Percentiles rank a stretch among this genome's conserved stretches.
Conservation (phyloP, 2,113 vertebrate genomes). For the Apodemus speciosus region DNA sequence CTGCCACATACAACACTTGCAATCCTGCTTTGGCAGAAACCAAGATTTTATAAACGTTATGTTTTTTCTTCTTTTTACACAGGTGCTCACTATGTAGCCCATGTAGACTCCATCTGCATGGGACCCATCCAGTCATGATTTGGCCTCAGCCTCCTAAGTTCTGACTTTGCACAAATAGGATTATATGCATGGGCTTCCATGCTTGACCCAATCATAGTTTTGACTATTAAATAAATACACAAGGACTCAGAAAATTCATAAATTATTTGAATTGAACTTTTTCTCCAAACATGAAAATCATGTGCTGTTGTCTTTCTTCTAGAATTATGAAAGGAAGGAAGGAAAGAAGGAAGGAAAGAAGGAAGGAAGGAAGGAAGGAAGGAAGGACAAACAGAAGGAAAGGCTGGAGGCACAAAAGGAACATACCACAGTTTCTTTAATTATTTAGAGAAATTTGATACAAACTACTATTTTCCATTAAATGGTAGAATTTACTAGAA, state of each 20-base stretch:
- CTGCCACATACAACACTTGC: background rate
- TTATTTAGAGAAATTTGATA: background rate
- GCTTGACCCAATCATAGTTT: background rate
- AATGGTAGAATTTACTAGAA: background rate
- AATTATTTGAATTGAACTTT: background rate
- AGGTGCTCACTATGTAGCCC: background rate
- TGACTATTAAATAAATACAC: background rate
- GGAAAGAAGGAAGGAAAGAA: too few relatives aligned
- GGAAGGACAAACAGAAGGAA: too few relatives aligned
- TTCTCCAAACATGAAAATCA: background rate
- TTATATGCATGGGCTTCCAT: background rate
- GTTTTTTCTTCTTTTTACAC: background rate
- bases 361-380: too few relatives aligned
- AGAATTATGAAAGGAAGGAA: background rate
- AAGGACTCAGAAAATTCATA: background rate
- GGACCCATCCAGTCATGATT: background rate
- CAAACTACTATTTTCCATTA: background rate
- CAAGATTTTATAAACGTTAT: background rate
- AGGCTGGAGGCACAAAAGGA: background rate
- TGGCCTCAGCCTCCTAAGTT: background rate
- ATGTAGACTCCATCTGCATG: too few relatives aligned
- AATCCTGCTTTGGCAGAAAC: background rate
- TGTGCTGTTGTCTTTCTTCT: background rate
- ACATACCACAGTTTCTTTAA: background rate
- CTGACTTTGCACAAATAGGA: background rate